Evolutionary conservation across 2,113 vertebrate genomes (phyloP).

Genomic region (Indri indri): DNA sequence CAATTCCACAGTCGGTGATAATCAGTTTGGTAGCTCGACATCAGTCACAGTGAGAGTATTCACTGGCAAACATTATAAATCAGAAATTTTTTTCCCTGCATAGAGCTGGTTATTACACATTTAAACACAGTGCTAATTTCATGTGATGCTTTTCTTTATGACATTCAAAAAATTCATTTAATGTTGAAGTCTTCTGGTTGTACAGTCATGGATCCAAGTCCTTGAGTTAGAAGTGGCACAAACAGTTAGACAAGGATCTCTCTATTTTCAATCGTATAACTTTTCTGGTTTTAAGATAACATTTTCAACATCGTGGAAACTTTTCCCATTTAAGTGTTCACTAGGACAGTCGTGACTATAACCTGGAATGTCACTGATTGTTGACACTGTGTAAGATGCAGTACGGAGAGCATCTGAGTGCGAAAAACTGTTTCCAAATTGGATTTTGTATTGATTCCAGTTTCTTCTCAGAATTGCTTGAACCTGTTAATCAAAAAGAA

Average conservation of each 20-base stretch:
- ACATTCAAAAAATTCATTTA: slow-evolving; percentile 37
- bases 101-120: not conserved
- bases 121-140: not conserved
- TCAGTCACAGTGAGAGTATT: not conserved
- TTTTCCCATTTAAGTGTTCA: slow-evolving; percentile 96
- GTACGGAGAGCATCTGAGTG: slow-evolving; percentile 93
- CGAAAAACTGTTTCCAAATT: slow-evolving; percentile 92
- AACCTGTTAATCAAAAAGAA: slow-evolving; percentile 84
- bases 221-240: not conserved
- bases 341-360: slow-evolving; percentile 91
- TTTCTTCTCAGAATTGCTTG: slow-evolving; percentile 94
- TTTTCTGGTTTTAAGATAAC: slow-evolving; percentile 88
- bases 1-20: not conserved
- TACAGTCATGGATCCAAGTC: slow-evolving; percentile 13
- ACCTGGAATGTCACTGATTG: slow-evolving; percentile 92
- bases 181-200: slow-evolving; percentile 53
- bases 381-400: slow-evolving; percentile 95
- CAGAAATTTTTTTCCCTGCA: not conserved
- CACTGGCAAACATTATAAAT: not conserved
- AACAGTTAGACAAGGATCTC: accelerated
- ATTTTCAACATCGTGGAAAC: slow-evolving; percentile 89
- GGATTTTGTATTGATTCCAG: slow-evolving; percentile 96
- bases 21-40: not conserved
- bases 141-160: slow-evolving; percentile 43
- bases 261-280: slow-evolving; percentile 86